These are phyloP conservation scores for Berghia stephanieae DNA, from an alignment of 1,140 invertebrate genomes.

Conservation along the genomic window DNA sequence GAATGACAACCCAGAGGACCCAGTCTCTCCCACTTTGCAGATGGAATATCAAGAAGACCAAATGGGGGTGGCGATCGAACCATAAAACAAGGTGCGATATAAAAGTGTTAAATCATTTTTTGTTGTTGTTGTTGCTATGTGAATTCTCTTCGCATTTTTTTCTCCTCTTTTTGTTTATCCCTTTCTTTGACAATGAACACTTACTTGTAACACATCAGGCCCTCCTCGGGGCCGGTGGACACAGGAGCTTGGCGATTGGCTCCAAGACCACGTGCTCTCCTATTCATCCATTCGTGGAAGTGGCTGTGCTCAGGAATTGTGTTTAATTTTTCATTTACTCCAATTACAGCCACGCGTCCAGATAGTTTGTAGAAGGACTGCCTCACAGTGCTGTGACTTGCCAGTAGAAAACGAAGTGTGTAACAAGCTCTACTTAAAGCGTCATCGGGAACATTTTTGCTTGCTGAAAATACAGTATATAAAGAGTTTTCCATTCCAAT, in stretches of 20 bases:
- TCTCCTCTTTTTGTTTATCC: background rate
- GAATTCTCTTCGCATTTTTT: background rate
- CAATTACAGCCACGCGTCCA: conserved; percentile 49
- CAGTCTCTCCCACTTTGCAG: too few relatives aligned
- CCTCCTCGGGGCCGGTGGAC: conserved; percentile 46
- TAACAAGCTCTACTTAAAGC: conserved; percentile 54
- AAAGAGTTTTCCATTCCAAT: background rate
- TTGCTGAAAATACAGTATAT: conserved; percentile 26
- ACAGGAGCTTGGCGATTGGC: conserved; percentile 40
- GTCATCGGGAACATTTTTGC: conserved; percentile 35
- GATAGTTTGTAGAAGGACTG: conserved; percentile 46
- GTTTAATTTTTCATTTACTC: conserved; percentile 38
- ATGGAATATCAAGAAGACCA: too few relatives aligned
- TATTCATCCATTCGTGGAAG: conserved; percentile 38
- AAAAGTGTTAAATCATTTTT: background rate
- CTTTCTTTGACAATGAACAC: conserved; percentile 2
- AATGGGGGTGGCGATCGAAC: too few relatives aligned
- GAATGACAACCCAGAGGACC: too few relatives aligned
- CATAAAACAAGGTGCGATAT: too few relatives aligned
- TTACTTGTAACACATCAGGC: conserved; percentile 44
- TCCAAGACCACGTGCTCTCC: conserved; percentile 42
- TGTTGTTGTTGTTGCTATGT: background rate
- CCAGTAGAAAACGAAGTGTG: conserved; percentile 53
- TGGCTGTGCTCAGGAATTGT: conserved; percentile 46
- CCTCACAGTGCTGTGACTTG: conserved; percentile 43